Conservation (phyloP, 2,888 invertebrate genomes). For the Oxystoma pomonae region DNA sequence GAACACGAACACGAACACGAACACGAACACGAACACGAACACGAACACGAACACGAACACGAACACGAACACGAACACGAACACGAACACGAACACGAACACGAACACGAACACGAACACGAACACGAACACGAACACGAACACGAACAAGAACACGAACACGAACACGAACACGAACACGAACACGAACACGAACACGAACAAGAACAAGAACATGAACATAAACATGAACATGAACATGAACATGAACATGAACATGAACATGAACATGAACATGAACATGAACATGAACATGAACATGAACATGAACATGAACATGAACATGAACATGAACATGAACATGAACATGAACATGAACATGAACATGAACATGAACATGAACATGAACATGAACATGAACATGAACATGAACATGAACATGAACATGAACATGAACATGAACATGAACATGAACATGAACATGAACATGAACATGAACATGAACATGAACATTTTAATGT, state of each 20-base stretch:
- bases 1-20: conserved; percentile 21
- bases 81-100: conserved; percentile 19
- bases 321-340: conserved; percentile 22
- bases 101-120: conserved; percentile 14
- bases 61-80: conserved; percentile 16
- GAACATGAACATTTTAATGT: not conserved
- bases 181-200: conserved; percentile 22
- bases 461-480: not conserved
- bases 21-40: conserved; percentile 23
- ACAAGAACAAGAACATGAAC: conserved; percentile 21
- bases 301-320: conserved; percentile 23
- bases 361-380: not conserved
- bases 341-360: not conserved
- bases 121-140: conserved; percentile 22
- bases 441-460: not conserved
- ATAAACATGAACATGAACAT: conserved; percentile 15
- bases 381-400: not conserved
- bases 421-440: not conserved
- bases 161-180: conserved; percentile 23
- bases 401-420: not conserved
- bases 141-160: conserved; percentile 26
- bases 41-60: conserved; percentile 26
- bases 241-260: conserved; percentile 13
- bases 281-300: conserved; percentile 26
- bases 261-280: conserved; percentile 11